Evolutionary conservation across 2,113 vertebrate species (phyloP).

Genomic region (Hemichromis elongatus): DNA sequence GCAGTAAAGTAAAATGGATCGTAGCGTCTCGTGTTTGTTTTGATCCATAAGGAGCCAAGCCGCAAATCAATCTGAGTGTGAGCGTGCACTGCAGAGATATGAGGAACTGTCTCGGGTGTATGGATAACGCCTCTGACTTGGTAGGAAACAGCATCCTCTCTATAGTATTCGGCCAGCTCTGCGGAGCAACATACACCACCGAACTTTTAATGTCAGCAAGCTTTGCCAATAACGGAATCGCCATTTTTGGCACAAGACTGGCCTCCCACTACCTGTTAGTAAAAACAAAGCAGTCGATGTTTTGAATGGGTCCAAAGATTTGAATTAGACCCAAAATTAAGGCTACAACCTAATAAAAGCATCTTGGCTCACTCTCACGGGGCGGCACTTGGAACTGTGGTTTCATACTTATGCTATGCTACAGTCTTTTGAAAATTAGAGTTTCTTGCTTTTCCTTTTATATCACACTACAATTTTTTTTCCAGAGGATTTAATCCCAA

Average conservation of each 20-base stretch:
- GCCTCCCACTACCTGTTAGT: background rate
- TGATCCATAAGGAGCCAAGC: background rate
- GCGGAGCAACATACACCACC: background rate
- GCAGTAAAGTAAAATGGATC: background rate
- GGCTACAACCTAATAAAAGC: slow-evolving; percentile 53
- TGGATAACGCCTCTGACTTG: background rate
- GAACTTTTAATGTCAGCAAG: background rate
- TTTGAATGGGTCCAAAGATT: background rate
- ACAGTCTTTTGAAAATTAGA: background rate
- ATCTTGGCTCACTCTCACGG: slow-evolving; percentile 15
- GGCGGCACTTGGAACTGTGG: slow-evolving; percentile 32
- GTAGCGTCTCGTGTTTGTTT: background rate
- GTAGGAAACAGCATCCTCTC: background rate
- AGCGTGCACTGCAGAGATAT: background rate
- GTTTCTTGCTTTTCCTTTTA: slow-evolving; percentile 2
- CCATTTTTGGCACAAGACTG: slow-evolving; percentile 39
- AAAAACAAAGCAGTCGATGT: slow-evolving; percentile 13
- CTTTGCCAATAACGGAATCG: slow-evolving; percentile 30
- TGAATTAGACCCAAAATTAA: slow-evolving; percentile 45
- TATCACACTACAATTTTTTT: background rate
- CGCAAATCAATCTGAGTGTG: background rate
- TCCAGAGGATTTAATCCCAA: background rate
- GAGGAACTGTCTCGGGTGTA: background rate
- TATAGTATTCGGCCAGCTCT: background rate
- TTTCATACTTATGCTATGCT: slow-evolving; percentile 18